Base-by-base conservation (phyloP, 2,113 vertebrate species). In the Bufo bufo region DNA sequence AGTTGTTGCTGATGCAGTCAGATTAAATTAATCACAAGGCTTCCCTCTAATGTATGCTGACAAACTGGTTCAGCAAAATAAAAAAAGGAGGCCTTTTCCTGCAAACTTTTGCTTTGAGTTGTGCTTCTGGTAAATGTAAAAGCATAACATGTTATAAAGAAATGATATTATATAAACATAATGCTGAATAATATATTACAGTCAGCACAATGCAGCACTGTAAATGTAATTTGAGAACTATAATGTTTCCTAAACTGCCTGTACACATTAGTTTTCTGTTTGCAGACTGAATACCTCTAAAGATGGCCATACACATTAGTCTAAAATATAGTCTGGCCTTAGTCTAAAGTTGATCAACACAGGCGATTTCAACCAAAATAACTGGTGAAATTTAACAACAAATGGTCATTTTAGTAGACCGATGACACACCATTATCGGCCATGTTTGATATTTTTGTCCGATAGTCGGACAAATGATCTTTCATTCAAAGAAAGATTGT, bases 11-110 rank as follows among this genome's bases (percentile, higher is more conserved):
- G 87, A 88, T 88, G 80, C 58, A 88, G 87, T 88, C 87, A 91
- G 90, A 90, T 82, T 50, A 90, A 90, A 91, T 91, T 79, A 91
- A 93, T 90, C 50, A 82, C 1, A 74, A 89, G 33, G 75, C 20
- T 52, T 92, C 87, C 56, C 66, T 87, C 87, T 59, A 90, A 90
- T 77, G 88, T 50, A 88, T 0, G 0, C 90, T 84, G 43, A 89
- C 91, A 91, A 90, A 50, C 9, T 58, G 87, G 2, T 20, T 71
- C 86, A 78, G 71, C 47, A 90, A 72, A 72, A 82, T 50, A 87
- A 23, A 49, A 33, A 91, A 89, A 83, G 75, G 17, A 52, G 59
- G 65, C 59, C 33, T 69, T 59, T 65, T 69, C 85, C 61, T 80
- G 49, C 77, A 86, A 86, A 69, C 63, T 49, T 43, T 86, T 71